Percentiles rank a stretch among this genome's conserved stretches.
Conservation (phyloP, 2,797 vertebrate genomes). For the Echiichthys vipera region DNA sequence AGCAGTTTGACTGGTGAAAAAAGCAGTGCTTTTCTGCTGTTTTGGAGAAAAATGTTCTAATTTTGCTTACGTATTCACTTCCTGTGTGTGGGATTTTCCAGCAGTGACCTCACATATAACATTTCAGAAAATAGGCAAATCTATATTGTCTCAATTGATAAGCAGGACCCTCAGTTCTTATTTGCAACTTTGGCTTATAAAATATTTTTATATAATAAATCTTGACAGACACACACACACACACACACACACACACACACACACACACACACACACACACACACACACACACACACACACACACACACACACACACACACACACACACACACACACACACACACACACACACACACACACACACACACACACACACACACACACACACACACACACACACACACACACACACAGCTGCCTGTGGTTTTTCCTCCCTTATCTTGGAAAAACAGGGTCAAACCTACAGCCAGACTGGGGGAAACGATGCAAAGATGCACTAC, state of each 20-base stretch:
- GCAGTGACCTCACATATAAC: background rate
- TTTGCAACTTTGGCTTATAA: slow-evolving; percentile 1
- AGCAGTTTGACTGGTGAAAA: no score
- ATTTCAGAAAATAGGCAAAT: background rate
- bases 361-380: no score
- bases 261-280: no score
- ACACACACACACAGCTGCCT: background rate
- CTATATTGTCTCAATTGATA: background rate
- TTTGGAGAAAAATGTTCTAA: background rate
- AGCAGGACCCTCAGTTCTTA: background rate
- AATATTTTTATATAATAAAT: background rate
- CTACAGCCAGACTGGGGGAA: slow-evolving; percentile 18
- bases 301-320: background rate
- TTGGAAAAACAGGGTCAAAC: slow-evolving; percentile 40
- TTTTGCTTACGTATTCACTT: background rate
- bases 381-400: background rate
- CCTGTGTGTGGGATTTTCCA: background rate
- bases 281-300: background rate
- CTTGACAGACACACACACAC: background rate
- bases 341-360: background rate
- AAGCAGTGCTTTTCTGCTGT: background rate
- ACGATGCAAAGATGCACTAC: slow-evolving; percentile 42
- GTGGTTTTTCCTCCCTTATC: slow-evolving; percentile 11
- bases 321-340: background rate
- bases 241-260: background rate